phyloP scores from a whole-genome alignment of 2,797 vertebrate genomes.

The Mallotus villosus region DNA sequence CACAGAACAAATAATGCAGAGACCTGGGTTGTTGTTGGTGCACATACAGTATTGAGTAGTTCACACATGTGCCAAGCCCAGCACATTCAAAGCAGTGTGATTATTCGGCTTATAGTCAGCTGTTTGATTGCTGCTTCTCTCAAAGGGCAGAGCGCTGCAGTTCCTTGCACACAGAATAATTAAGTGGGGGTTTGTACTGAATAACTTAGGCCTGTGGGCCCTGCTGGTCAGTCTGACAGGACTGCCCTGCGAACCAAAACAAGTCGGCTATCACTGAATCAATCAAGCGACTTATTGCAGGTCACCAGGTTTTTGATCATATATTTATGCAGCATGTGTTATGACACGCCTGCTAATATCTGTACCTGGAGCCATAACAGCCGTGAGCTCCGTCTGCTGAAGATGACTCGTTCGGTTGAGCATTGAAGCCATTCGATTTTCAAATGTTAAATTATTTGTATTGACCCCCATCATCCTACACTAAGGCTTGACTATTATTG shows the following conservation, averaged over 20 bases:
- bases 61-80: slow-evolving; percentile 3
- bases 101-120: slow-evolving; percentile 75
- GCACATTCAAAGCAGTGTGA: slow-evolving; percentile 50
- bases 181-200: slow-evolving; percentile 64
- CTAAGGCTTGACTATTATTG: too few species aligned
- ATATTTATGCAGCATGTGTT: slow-evolving; percentile 65
- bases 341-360: slow-evolving; percentile 66
- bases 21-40: slow-evolving; percentile 19
- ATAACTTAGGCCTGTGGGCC: slow-evolving; percentile 58
- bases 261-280: slow-evolving; percentile 53
- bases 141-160: slow-evolving; percentile 73
- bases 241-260: slow-evolving; percentile 42
- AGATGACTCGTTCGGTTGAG: not conserved
- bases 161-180: slow-evolving; percentile 74
- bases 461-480: too few species aligned
- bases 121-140: slow-evolving; percentile 76
- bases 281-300: slow-evolving; percentile 69
- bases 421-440: slow-evolving; percentile 14
- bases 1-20: slow-evolving; percentile 15
- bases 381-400: slow-evolving; percentile 56
- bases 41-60: slow-evolving; percentile 11
- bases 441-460: not conserved
- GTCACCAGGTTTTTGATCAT: slow-evolving; percentile 64
- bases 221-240: slow-evolving; percentile 67
- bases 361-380: slow-evolving; percentile 51